phyloP scores from a whole-genome alignment of 2,113 vertebrate genomes.

The Zosterops hypoxanthus region DNA sequence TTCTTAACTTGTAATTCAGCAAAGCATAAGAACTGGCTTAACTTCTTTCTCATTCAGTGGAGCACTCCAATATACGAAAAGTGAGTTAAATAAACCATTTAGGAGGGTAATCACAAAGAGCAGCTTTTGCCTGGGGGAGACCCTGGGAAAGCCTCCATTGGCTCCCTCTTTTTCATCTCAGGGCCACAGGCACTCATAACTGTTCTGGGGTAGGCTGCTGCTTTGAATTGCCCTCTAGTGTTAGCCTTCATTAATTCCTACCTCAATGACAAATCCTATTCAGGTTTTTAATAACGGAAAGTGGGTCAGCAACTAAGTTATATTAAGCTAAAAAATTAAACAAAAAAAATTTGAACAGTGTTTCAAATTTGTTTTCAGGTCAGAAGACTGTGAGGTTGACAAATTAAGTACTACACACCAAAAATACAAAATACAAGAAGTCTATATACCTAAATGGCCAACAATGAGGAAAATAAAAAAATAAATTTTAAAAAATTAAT shows the following conservation, averaged over 20 bases:
- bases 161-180: background rate
- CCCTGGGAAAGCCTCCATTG: background rate
- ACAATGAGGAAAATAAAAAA: background rate
- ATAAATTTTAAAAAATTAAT: too few relatives aligned
- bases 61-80: background rate
- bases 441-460: background rate
- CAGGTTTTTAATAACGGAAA: slow-evolving; percentile 47
- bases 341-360: background rate
- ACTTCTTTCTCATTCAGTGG: background rate
- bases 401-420: background rate
- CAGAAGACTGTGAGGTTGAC: background rate
- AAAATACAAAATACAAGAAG: background rate
- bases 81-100: background rate
- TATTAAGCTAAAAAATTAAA: background rate
- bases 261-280: slow-evolving; percentile 16
- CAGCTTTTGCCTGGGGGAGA: background rate
- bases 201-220: background rate
- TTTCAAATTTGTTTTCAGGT: background rate
- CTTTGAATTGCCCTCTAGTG: slow-evolving; percentile 67
- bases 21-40: background rate
- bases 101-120: background rate
- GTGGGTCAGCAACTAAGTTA: slow-evolving; percentile 37
- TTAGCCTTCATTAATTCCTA: slow-evolving; percentile 40
- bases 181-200: background rate
- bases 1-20: background rate